Evolutionary conservation across 2,797 vertebrate species (phyloP), one percentile per base, ranked within the genome.

Genomic region (Danio tinwini): DNA sequence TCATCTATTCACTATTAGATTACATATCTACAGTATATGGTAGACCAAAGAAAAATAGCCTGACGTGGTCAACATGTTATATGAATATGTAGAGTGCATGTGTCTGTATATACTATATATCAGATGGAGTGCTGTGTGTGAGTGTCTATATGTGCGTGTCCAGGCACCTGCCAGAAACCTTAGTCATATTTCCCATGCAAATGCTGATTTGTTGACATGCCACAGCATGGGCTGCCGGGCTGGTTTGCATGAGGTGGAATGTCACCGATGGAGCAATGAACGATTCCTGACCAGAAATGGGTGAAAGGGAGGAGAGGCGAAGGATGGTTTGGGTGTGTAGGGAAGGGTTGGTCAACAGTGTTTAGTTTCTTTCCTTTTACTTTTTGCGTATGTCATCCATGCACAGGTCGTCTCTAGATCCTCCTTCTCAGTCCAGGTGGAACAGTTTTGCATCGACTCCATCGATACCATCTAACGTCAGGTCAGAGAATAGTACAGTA

Each of bases 141-240:
- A 61, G 63, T 16, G 65, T 59, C 2, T 69, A 71, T 67, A 69
- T 64, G 37, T 75, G 49, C 44, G 52, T 62, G 58, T 70, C 74
- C 81, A 89, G 76, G 82, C 85, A 80, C 83, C 83, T 17, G 50
- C 53, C 86, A 88, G 88, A 87, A 89, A 83, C 56, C 78, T 62
- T 67, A 76, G 78, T 81, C 70, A 83, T 79, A 92, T 91, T 93
- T 90, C 85, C 88, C 82, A 89, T 90, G 87, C 91, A 93, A 93
- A 93, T 91, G 50, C 17, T 75, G 58, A 62, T 80, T 74, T 40
- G 50, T 47, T 53, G 74, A 64, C 61, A 50, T 62, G 79, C 61
- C 40, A 67, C 50, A 59, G 49, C 52, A 59, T 65, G 76, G 40
- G 76, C 50, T 70, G 63, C 17, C 47, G 81, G 42, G 49, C 8